Evolutionary conservation across 2,888 invertebrate genomes (phyloP), one percentile per base, ranked within the genome.

Genomic region (Sialis lutaria): DNA sequence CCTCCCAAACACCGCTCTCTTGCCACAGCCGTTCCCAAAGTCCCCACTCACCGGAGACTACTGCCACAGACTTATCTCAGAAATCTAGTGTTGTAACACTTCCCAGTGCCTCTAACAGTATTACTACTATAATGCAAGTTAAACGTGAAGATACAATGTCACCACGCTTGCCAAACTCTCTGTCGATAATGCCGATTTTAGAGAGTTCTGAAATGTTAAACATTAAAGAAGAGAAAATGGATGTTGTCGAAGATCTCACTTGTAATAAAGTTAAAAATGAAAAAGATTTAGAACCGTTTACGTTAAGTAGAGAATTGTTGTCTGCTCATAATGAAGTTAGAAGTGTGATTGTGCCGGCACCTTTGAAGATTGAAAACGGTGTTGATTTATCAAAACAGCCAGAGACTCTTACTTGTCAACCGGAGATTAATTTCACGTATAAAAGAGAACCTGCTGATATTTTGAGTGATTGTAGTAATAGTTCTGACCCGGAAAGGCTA

Each of bases 401-500:
- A 34, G 66, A 65, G 54, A 64, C 58, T 46, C 53, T 65, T 33
- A 64, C 62, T 9, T 64, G 64, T 53, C 58, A 65, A 49, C 64
- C 64, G 12, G 64, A 64, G 54, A 33, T 44, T 34, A 32, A 34
- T 22, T 32, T 50, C 49, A 58, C 62, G n/a, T 60, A 65, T 45
- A 70, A 70, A 53, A 64, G 56, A 54, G 70, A 70, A 52, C 62
- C 62, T 2, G 48, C 54, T n/a, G 63, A 68, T 47, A 60, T 59
- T 30, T 54, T 50, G 58, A 76, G 75, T 56, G 72, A 75, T 52
- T 79, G 75, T 60, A 80, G 80, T 60, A 78, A 77, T 59, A 78
- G 78, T 53, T 82, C 83, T 1, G 84, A 85, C 66, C 81, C 81
- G 2, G 82, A 80, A 55, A 68, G 82, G 55, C 64, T 83, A 55